Conservation (phyloP, 2,113 vertebrate species). For the Perccottus glenii region DNA sequence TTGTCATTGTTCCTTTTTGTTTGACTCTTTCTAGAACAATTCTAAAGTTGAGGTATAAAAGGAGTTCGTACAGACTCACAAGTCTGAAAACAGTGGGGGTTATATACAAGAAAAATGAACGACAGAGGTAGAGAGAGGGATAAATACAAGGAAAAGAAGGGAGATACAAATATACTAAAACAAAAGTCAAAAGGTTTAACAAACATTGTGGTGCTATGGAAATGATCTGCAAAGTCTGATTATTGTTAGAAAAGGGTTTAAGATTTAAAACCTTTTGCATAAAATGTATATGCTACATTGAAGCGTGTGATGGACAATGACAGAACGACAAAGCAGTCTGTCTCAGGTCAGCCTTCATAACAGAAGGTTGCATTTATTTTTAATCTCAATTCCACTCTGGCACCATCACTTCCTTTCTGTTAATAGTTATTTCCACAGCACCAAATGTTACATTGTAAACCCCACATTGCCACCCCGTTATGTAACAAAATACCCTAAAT, state of each 20-base stretch:
- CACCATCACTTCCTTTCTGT: background rate
- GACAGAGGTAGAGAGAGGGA: slow-evolving; percentile 82
- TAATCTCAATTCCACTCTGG: slow-evolving; percentile 14
- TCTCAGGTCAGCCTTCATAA: slow-evolving; percentile 5
- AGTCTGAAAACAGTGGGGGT: slow-evolving; percentile 83
- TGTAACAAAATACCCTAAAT: slow-evolving; percentile 75
- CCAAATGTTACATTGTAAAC: slow-evolving; percentile 52
- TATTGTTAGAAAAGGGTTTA: background rate
- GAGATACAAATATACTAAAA: slow-evolving; percentile 79
- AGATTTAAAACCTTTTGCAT: background rate
- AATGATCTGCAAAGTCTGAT: slow-evolving; percentile 37
- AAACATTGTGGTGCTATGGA: slow-evolving; percentile 71
- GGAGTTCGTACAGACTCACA: slow-evolving; percentile 83
- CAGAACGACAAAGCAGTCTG: background rate
- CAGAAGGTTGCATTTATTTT: background rate
- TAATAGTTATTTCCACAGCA: slow-evolving; percentile 56
- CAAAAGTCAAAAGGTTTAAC: slow-evolving; percentile 58
- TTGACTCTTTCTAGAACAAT: slow-evolving; percentile 85
- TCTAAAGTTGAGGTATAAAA: slow-evolving; percentile 90
- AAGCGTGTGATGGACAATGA: background rate
- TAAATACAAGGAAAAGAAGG: slow-evolving; percentile 79
- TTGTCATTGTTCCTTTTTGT: slow-evolving; percentile 82
- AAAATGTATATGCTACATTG: slow-evolving; percentile 1
- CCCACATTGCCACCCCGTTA: slow-evolving; percentile 62
- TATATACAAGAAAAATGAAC: slow-evolving; percentile 84